These are phyloP conservation scores for Ptychadena robeensis DNA, from an alignment of 2,797 vertebrate species.

Conservation along the genomic window DNA sequence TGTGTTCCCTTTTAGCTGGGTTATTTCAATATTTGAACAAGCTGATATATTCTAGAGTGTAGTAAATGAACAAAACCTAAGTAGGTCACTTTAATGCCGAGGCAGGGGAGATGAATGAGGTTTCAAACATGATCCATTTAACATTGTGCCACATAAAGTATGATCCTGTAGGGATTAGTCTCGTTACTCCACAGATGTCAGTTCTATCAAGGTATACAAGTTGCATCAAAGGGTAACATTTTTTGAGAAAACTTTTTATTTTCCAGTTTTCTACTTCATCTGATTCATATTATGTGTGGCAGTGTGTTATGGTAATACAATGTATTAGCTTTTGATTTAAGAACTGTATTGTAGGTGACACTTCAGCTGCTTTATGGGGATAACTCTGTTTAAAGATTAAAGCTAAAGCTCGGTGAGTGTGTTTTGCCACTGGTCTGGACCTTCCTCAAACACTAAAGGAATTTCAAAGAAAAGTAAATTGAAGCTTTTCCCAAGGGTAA, in stretches of 20 bases:
- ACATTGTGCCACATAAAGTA: slow-evolving; percentile 35
- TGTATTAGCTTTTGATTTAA: background rate
- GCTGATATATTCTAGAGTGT: slow-evolving; percentile 33
- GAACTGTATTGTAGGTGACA: background rate
- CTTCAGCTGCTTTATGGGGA: background rate
- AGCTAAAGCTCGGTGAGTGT: background rate
- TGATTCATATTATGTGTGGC: slow-evolving; percentile 11
- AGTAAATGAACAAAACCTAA: slow-evolving; percentile 47
- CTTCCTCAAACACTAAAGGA: background rate
- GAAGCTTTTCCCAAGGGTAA: background rate
- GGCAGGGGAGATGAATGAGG: slow-evolving; percentile 42
- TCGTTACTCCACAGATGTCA: slow-evolving; percentile 17
- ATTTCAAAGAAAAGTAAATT: background rate
- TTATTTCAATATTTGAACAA: slow-evolving; percentile 57
- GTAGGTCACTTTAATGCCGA: slow-evolving; percentile 47
- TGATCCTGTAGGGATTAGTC: slow-evolving; percentile 33
- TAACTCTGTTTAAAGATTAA: background rate
- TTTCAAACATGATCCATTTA: slow-evolving; percentile 52
- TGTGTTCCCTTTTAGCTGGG: slow-evolving; percentile 21
- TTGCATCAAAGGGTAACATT: slow-evolving; percentile 28
- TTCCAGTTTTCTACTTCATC: slow-evolving; percentile 16
- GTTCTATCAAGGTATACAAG: slow-evolving; percentile 9
- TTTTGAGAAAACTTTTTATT: slow-evolving; percentile 22
- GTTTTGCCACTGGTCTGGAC: background rate
- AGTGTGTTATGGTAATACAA: background rate